Percentiles rank a stretch among this genome's conserved stretches.
These are phyloP conservation scores for Hirtodrosophila confusa DNA, from an alignment of 2,888 invertebrate genomes.

Conservation along the genomic window DNA sequence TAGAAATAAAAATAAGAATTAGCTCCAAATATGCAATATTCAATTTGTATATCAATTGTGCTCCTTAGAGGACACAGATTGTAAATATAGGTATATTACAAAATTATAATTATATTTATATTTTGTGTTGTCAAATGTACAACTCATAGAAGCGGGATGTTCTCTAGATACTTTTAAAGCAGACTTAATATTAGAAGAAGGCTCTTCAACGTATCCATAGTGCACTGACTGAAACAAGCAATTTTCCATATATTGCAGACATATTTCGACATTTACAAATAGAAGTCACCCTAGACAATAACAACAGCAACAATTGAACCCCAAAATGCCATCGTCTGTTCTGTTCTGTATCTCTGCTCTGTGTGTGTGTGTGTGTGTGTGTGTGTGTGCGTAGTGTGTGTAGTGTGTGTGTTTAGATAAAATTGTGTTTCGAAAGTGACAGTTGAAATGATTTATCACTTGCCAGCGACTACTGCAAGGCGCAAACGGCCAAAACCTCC, in stretches of 20 bases:
- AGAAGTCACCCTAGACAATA: conserved; percentile 47
- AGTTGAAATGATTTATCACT: conserved; percentile 84
- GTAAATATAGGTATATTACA: no score
- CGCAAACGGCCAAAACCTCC: conserved; percentile 54
- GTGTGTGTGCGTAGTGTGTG: conserved; percentile 27
- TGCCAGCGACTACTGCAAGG: conserved; percentile 75
- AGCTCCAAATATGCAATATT: no score
- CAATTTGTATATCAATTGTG: no score
- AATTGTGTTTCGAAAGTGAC: conserved; percentile 84
- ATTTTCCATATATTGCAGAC: conserved; percentile 64
- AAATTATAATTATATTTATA: no score
- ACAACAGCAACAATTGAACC: conserved; percentile 44
- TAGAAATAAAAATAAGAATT: no score
- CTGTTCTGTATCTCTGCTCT: conserved; percentile 32
- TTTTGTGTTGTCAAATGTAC: no score
- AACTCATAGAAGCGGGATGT: no score
- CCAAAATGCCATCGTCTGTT: conserved; percentile 55
- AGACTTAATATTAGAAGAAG: no score
- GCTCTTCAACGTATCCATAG: not conserved
- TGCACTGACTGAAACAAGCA: conserved; percentile 17
- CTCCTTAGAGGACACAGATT: no score
- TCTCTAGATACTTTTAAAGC: no score
- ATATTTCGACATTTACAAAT: conserved; percentile 35
- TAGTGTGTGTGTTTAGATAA: conserved; percentile 81
- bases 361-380: conserved; percentile 20